Base-by-base conservation (phyloP, 1,140 invertebrate genomes). In the Oncopodura yosiiana region DNA sequence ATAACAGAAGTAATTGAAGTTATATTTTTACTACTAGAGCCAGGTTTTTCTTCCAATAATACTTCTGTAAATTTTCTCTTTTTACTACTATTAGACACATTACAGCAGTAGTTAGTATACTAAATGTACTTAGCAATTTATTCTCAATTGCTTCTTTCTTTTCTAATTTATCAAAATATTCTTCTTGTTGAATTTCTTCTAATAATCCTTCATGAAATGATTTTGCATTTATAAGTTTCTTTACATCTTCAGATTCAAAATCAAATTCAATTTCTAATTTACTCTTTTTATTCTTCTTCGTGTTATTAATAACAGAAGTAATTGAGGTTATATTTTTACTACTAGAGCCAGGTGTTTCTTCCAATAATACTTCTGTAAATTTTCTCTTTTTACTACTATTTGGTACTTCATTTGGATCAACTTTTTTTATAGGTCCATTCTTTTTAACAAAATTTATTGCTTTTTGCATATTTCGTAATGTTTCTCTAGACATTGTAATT, bases 71-170 rank as follows among this genome's bases (percentile, higher is more conserved):
- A 38, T 21, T 32, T 11, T 23, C 24, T n/a, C n/a, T n/a, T n/a
- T n/a, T n/a, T n/a, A n/a, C n/a, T n/a, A n/a, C n/a, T n/a, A n/a
- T n/a, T n/a, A n/a, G 67, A 71, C 92, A 96, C 46, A 77, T 78
- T 1, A 93, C 84, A n/a, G 90, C 88, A 71, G 87, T 90, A 63
- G 86, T 89, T 23, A 76, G 70, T 18, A 94, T 71, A 71, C 91
- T 85, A 66, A 76, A 89, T 5, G 87, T 93, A 32, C 75, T 41
- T n/a, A 9, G 6, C 63, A 18, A 65, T 66, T 62, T 74, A 71
- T 37, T 74, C 73, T 46, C 55, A 63, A 63, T 63, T 71, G 62
- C 48, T 69, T 65, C 92, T 66, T 90, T 94, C 58, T 81, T 81
- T 69, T 94, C 90, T 45, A 94, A 68, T 66, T 84, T 85, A 55